Percentiles rank a stretch among this genome's conserved stretches.
These are phyloP conservation scores for Hozukius guyotensis DNA, from an alignment of 2,797 vertebrate genomes.

Conservation along the genomic window DNA sequence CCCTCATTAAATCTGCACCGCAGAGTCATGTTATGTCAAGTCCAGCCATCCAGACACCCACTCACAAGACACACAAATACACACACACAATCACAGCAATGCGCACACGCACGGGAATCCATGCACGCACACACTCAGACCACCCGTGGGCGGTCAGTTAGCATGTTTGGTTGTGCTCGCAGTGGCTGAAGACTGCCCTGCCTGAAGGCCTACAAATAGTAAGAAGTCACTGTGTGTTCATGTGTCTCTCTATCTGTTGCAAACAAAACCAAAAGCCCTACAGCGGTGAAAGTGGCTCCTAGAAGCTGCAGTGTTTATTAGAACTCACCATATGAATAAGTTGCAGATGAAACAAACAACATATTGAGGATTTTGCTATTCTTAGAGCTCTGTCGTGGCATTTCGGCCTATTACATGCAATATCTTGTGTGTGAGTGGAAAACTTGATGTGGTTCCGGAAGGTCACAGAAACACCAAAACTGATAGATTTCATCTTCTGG, in stretches of 20 bases:
- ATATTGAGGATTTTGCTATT: background rate
- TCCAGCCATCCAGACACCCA: slow-evolving; percentile 32
- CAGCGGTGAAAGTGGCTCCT: background rate
- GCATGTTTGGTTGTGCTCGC: slow-evolving; percentile 36
- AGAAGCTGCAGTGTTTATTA: background rate
- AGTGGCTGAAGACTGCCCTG: slow-evolving; percentile 14
- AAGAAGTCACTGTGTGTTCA: background rate
- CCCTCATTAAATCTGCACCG: slow-evolving; percentile 62
- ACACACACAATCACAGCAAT: background rate
- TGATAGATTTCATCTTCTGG: background rate
- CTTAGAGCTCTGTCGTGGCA: background rate
- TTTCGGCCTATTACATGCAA: background rate
- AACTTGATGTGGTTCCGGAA: background rate
- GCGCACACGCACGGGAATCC: background rate
- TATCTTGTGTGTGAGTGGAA: background rate
- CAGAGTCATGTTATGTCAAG: slow-evolving; percentile 56
- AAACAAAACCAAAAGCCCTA: background rate
- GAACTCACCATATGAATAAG: background rate
- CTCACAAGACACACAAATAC: background rate
- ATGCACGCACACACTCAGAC: background rate
- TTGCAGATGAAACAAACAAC: background rate
- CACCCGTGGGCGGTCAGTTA: slow-evolving; percentile 44
- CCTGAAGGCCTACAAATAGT: slow-evolving; percentile 20
- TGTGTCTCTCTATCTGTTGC: background rate
- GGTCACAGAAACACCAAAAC: background rate